Evolutionary conservation across 2,113 vertebrate genomes (phyloP).

Genomic region (Lagopus leucura): DNA sequence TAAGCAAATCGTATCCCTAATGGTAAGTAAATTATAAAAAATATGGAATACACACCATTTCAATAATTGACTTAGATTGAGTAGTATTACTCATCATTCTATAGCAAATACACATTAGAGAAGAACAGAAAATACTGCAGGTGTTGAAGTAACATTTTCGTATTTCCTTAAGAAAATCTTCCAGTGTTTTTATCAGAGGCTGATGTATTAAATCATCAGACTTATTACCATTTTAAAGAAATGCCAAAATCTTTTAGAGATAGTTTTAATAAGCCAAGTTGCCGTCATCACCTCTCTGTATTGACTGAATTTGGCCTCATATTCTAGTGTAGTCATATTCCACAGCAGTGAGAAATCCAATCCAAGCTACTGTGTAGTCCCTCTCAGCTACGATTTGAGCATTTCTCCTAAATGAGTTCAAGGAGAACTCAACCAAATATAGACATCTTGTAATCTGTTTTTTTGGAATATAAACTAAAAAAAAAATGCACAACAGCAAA

Average conservation of each 20-base stretch:
- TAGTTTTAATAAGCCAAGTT: not conserved
- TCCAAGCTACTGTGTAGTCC: not conserved
- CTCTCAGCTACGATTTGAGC: not conserved
- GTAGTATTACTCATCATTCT: not conserved
- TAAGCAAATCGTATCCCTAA: slow-evolving; percentile 15
- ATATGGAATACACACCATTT: slow-evolving; percentile 2
- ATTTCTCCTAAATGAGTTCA: not conserved
- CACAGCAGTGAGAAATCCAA: not conserved
- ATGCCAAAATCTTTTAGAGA: not conserved
- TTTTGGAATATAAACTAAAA: not conserved
- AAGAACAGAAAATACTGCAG: slow-evolving; percentile 16
- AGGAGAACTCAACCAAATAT: not conserved
- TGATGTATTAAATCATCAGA: not conserved
- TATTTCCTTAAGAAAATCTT: not conserved
- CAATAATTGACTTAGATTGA: slow-evolving; percentile 42
- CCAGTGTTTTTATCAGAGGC: not conserved
- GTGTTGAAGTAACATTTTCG: not conserved
- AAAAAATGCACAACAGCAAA: not conserved
- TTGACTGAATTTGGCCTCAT: not conserved
- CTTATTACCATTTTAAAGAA: not conserved
- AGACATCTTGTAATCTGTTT: not conserved
- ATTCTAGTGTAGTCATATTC: not conserved
- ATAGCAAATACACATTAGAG: not conserved
- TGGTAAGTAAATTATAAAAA: not conserved
- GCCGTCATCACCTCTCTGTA: not conserved